Percentiles rank a stretch among this genome's conserved stretches.
Conservation (phyloP, 2,113 vertebrate species). For the Epinephelus lanceolatus region DNA sequence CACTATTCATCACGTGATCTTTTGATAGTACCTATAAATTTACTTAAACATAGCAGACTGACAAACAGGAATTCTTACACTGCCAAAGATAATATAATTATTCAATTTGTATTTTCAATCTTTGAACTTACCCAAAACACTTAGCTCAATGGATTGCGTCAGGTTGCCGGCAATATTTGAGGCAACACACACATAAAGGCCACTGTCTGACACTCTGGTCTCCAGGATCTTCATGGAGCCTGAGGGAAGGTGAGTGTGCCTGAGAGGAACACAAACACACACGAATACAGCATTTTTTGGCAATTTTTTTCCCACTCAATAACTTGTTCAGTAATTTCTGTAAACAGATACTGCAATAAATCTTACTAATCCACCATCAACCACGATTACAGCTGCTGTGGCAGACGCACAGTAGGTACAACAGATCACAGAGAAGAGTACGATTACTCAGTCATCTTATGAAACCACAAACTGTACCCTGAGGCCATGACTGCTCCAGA, state of each 20-base stretch:
- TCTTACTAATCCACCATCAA: constrained; percentile 60
- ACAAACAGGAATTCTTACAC: not conserved
- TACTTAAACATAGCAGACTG: not conserved
- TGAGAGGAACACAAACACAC: constrained; percentile 68
- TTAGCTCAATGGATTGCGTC: constrained; percentile 89
- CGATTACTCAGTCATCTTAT: constrained; percentile 69
- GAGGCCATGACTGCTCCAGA: constrained; percentile 22
- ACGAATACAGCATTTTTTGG: not conserved
- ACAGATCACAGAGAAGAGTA: constrained; percentile 63
- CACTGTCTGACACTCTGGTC: constrained; percentile 90
- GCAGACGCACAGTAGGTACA: constrained; percentile 35
- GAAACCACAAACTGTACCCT: constrained; percentile 68
- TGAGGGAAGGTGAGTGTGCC: constrained; percentile 91
- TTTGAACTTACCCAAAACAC: constrained; percentile 88
- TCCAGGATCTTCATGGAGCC: constrained; percentile 95
- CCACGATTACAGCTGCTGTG: constrained; percentile 62
- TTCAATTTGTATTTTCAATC: not conserved
- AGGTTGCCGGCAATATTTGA: constrained; percentile 97
- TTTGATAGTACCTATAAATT: not conserved
- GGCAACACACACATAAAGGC: constrained; percentile 93
- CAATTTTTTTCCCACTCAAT: constrained; percentile 29
- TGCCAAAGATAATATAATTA: not conserved
- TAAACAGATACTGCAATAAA: constrained; percentile 51
- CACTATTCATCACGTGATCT: not conserved
- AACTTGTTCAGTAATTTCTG: constrained; percentile 25